Conservation (phyloP, 2,797 vertebrate genomes). For the Lindbergichthys nudifrons region DNA sequence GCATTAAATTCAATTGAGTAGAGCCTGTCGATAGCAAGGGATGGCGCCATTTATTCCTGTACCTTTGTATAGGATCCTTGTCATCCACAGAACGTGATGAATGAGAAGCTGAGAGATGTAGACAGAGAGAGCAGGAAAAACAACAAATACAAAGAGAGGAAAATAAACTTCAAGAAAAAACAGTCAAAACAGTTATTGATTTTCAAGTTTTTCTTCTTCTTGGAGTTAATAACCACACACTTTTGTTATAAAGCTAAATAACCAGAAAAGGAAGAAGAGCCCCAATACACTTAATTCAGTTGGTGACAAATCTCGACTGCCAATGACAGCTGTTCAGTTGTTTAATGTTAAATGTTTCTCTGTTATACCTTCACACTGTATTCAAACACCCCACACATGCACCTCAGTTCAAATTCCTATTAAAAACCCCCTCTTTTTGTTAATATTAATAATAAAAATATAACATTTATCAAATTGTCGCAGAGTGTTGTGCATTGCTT, state of each 20-base stretch:
- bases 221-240: not conserved
- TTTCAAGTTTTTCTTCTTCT: not conserved
- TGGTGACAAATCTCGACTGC: not conserved
- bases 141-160: not conserved
- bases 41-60: constrained; percentile 69
- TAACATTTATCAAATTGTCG: not conserved
- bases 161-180: not conserved
- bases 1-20: constrained; percentile 76
- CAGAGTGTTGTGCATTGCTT: not conserved
- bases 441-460: too few relatives aligned
- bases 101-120: constrained; percentile 51
- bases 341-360: too few relatives aligned
- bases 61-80: constrained; percentile 57
- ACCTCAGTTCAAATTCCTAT: not conserved
- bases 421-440: not conserved
- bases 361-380: not conserved
- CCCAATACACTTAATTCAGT: not conserved
- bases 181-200: not conserved
- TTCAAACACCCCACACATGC: not conserved
- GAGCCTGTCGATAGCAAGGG: constrained; percentile 68
- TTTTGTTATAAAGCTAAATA: not conserved
- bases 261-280: not conserved
- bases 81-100: constrained; percentile 54
- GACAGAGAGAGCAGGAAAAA: constrained; percentile 17
- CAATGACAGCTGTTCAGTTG: not conserved